phyloP scores from a whole-genome alignment of 2,888 invertebrate species.

The Slavum lentiscoides region DNA sequence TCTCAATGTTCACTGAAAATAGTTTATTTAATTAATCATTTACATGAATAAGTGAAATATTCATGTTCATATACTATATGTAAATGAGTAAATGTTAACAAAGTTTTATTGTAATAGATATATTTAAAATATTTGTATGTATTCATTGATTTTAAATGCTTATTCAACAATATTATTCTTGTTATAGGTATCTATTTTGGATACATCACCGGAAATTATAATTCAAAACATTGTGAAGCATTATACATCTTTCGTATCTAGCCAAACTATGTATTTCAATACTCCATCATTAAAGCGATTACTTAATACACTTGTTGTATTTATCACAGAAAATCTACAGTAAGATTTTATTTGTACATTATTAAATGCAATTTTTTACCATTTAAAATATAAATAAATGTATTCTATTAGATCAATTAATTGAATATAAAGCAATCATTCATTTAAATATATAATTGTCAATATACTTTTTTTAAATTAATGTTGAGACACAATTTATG shows the following conservation, averaged over 20 bases:
- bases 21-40: no score
- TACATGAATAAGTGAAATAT: no score
- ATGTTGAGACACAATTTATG: no score
- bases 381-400: background rate
- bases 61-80: no score
- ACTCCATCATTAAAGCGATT: conserved; percentile 67
- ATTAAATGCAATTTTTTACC: background rate
- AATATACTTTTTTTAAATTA: no score
- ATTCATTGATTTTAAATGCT: background rate
- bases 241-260: conserved; percentile 69
- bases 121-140: background rate
- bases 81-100: no score
- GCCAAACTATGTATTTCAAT: conserved; percentile 64
- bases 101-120: no score
- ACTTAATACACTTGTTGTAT: conserved; percentile 68
- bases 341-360: conserved; percentile 58
- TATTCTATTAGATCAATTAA: no score
- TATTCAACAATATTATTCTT: background rate
- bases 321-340: conserved; percentile 67
- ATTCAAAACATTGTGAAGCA: conserved; percentile 37
- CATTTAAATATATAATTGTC: no score
- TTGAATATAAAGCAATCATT: no score
- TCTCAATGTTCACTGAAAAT: no score
- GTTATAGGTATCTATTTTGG: conserved; percentile 23
- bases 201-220: conserved; percentile 38